Evolutionary conservation across 2,797 vertebrate genomes (phyloP).

Genomic region (Geotrypetes seraphini): DNA sequence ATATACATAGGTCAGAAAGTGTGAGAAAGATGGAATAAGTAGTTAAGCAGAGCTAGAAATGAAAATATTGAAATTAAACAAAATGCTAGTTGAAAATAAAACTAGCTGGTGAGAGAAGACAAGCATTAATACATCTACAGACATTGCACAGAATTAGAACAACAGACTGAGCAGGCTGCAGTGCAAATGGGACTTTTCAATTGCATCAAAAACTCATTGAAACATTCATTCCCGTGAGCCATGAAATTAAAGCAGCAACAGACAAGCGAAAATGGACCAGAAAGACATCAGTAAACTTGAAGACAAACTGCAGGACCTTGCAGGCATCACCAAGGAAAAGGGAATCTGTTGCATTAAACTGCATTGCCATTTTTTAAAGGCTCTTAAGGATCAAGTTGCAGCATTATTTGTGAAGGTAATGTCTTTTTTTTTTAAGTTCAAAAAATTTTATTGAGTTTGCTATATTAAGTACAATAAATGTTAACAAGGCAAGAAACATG

Average conservation of each 20-base stretch:
- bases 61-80: neutral
- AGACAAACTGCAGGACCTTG: too few species aligned
- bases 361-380: too few species aligned
- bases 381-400: too few species aligned
- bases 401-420: too few species aligned
- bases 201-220: neutral
- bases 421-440: too few species aligned
- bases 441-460: too few species aligned
- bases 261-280: fast-evolving
- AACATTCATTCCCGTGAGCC: neutral
- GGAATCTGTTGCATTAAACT: too few species aligned
- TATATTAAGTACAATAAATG: too few species aligned
- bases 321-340: too few species aligned
- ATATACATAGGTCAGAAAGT: neutral
- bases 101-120: neutral
- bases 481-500: too few species aligned
- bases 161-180: neutral
- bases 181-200: neutral
- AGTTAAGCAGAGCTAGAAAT: fast-evolving
- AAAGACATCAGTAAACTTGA: too few species aligned
- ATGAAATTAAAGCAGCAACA: neutral
- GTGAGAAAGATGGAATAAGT: fast-evolving
- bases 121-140: neutral
- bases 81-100: neutral
- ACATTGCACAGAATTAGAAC: neutral